These are phyloP conservation scores for Temnothorax unifasciatus DNA, from an alignment of 2,888 invertebrate genomes.

Conservation along the genomic window DNA sequence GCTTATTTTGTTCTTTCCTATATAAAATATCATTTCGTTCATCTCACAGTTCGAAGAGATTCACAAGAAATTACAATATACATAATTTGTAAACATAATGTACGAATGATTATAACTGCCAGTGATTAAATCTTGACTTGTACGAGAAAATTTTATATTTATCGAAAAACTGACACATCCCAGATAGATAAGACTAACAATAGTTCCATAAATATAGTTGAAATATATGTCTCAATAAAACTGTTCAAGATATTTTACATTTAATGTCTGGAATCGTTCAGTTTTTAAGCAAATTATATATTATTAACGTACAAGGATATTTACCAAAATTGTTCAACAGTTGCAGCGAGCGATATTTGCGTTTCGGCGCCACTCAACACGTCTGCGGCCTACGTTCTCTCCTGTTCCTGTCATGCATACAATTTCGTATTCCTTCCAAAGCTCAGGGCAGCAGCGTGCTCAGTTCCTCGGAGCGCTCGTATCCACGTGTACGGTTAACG, in stretches of 20 bases:
- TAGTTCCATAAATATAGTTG: not conserved
- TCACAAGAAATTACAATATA: conserved; percentile 36
- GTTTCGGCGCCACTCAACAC: conserved; percentile 86
- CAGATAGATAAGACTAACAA: not conserved
- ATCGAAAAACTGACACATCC: not conserved
- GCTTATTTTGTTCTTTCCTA: conserved; percentile 71
- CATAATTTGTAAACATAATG: not conserved
- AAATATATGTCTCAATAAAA: not conserved
- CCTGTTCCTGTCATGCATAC: conserved; percentile 86
- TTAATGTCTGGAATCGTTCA: not conserved
- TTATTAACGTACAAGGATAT: not conserved
- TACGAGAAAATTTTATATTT: not conserved
- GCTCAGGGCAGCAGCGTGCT: conserved; percentile 67
- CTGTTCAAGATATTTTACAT: not conserved
- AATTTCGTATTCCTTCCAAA: conserved; percentile 81
- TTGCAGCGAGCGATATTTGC: conserved; percentile 77
- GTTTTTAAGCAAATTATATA: not conserved
- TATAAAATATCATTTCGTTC: not conserved
- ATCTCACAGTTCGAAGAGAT: conserved; percentile 2
- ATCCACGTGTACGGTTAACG: conserved; percentile 44
- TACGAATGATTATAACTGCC: not conserved
- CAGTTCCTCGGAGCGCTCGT: conserved; percentile 49
- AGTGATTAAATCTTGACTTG: not conserved
- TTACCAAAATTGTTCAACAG: conserved; percentile 56
- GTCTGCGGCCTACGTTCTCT: conserved; percentile 85